phyloP scores from a whole-genome alignment of 1,140 invertebrate species.

The Sitophilus oryzae region DNA sequence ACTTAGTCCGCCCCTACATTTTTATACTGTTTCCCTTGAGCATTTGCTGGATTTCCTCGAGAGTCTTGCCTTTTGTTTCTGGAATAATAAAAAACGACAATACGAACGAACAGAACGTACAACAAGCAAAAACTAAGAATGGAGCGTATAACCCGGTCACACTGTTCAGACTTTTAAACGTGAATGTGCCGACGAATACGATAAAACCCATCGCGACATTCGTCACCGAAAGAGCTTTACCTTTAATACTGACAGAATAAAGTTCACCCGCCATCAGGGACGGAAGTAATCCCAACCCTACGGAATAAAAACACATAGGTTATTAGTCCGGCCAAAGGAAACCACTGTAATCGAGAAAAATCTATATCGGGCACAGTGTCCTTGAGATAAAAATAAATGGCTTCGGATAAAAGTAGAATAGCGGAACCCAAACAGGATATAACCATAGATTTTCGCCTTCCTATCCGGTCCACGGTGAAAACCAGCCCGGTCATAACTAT shows the following conservation, averaged over 20 bases:
- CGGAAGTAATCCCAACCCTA: no score
- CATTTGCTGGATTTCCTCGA: constrained; percentile 12
- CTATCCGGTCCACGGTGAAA: constrained; percentile 45
- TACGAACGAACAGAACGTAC: background rate
- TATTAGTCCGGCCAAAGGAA: constrained; percentile 32
- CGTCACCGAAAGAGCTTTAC: no score
- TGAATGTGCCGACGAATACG: constrained; percentile 39
- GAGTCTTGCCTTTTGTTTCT: constrained; percentile 11
- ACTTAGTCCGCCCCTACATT: no score
- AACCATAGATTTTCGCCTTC: constrained; percentile 23
- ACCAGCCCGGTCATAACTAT: constrained; percentile 56
- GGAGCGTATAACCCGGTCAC: constrained; percentile 44
- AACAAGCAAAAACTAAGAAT: background rate
- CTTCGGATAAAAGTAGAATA: constrained; percentile 42
- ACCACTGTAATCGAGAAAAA: constrained; percentile 34
- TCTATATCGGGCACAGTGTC: constrained; percentile 22
- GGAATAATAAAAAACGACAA: constrained; percentile 3
- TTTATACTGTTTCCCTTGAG: no score
- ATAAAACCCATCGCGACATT: no score
- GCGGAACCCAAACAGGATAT: constrained; percentile 21
- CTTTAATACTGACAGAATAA: no score
- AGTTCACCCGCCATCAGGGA: no score
- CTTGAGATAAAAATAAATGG: constrained; percentile 42
- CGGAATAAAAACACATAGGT: constrained; percentile 29
- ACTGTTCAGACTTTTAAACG: constrained; percentile 39